Base-by-base conservation (phyloP, 2,113 vertebrate genomes). In the Dendropsophus ebraccatus region DNA sequence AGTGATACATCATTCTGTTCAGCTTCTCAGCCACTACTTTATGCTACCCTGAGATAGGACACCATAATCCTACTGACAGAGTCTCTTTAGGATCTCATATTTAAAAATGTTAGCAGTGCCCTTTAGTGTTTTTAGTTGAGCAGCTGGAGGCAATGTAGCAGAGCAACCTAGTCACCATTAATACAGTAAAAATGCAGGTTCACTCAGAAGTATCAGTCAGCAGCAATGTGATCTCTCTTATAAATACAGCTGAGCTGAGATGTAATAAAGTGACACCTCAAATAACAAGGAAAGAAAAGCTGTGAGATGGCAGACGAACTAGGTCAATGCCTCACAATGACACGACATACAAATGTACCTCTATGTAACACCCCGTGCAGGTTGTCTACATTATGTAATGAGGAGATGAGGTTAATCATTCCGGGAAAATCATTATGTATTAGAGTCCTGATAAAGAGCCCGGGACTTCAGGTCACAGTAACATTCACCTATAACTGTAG, bases 211-310 rank as follows among this genome's bases (percentile, higher is more conserved):
- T 19, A 35, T 30, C 25, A n/a, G 77, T 60, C 32, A 60, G 54
- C 52, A 79, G 77, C 60, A 79, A 60, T 60, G 5, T 58, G 54
- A 79, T 60, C 52, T 41, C 10, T 35, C 73, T 60, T 79, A 37
- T 58, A 79, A 79, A 79, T 79, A 79, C 23, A 60, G n/a, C n/a
- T 56, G 16, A 41, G 35, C 77, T 80, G 77, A 60, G 35, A 62
- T n/a, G 32, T 5, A 62, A 60, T 60, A 80, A 80, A 62, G 28
- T 62, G 77, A 62, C 77, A 80, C 77, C 77, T n/a, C 12, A 80
- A 60, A 23, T 56, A 80, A 45, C 21, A 62, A 35, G 23, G 23
- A 25, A 45, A 58, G 5, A 45, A n/a, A n/a, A n/a, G n/a, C n/a
- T n/a, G n/a, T 80, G 9, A 62, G 62, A 62, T 32, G 62, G 21